These are phyloP conservation scores for Loris lydekkerianus DNA, from an alignment of 2,797 vertebrate genomes.

Conservation along the genomic window DNA sequence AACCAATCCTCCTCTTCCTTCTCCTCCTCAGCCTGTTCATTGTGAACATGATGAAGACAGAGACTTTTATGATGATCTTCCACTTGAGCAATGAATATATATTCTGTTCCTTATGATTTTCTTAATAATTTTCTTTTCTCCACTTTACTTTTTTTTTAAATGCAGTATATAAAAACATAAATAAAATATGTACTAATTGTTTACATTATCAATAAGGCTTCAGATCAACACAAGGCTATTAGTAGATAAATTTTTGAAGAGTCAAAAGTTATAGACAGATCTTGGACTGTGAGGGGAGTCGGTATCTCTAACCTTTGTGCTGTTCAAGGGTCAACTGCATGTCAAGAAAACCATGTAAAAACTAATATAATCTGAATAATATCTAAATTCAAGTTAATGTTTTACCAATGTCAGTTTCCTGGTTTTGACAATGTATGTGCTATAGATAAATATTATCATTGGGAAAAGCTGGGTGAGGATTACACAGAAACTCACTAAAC, in stretches of 20 bases:
- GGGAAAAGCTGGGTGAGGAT: background rate
- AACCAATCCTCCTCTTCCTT: too few species aligned
- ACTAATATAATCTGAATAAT: background rate
- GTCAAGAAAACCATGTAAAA: background rate
- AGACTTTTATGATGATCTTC: too few species aligned
- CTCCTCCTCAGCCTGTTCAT: too few species aligned
- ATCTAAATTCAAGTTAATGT: background rate
- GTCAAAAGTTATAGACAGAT: background rate
- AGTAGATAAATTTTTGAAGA: background rate
- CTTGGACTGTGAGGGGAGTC: too few species aligned
- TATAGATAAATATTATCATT: background rate
- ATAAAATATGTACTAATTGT: background rate
- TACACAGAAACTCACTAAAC: background rate
- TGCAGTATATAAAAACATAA: background rate
- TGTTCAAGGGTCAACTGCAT: background rate
- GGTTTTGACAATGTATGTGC: background rate
- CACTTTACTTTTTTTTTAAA: background rate
- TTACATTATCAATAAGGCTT: background rate
- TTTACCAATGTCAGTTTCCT: background rate
- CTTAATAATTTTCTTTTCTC: background rate
- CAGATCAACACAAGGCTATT: background rate
- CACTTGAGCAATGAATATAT: too few species aligned
- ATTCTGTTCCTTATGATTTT: background rate
- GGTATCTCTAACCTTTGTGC: background rate
- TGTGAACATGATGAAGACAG: too few species aligned